phyloP scores from a whole-genome alignment of 1,140 invertebrate species.

The Lasioglossum albipes region DNA sequence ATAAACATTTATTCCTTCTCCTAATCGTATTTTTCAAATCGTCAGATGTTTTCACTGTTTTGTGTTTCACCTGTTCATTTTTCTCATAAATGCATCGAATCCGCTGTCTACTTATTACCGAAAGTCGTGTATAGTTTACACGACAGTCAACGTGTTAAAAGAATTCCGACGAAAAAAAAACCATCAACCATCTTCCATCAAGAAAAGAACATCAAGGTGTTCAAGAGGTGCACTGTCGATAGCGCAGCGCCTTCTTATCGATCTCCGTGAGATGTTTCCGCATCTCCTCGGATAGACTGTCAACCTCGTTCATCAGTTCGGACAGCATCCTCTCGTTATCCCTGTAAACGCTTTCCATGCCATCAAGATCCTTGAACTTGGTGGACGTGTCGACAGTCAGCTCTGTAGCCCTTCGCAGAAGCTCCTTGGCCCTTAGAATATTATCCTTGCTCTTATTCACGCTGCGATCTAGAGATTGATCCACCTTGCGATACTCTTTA shows the following conservation, averaged over 20 bases:
- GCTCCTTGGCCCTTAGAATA: constrained; percentile 85
- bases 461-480: constrained; percentile 82
- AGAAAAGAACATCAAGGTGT: too few species aligned
- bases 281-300: constrained; percentile 70
- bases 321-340: constrained; percentile 73
- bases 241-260: constrained; percentile 71
- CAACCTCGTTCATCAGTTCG: constrained; percentile 73
- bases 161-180: too few species aligned
- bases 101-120: too few species aligned
- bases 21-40: too few species aligned
- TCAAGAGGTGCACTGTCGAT: constrained; percentile 73
- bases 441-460: constrained; percentile 84
- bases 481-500: constrained; percentile 82
- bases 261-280: constrained; percentile 71
- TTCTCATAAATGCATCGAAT: too few species aligned
- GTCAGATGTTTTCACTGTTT: too few species aligned
- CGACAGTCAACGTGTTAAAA: too few species aligned
- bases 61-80: too few species aligned
- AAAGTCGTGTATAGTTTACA: too few species aligned
- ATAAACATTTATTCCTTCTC: too few species aligned
- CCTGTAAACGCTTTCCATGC: constrained; percentile 79
- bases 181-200: too few species aligned
- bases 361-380: constrained; percentile 87
- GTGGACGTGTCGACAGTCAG: constrained; percentile 87
- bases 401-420: constrained; percentile 87